Evolutionary conservation across 2,113 vertebrate species (phyloP), one percentile per base, ranked within the genome.

Genomic region (Chionodraco myersi): DNA sequence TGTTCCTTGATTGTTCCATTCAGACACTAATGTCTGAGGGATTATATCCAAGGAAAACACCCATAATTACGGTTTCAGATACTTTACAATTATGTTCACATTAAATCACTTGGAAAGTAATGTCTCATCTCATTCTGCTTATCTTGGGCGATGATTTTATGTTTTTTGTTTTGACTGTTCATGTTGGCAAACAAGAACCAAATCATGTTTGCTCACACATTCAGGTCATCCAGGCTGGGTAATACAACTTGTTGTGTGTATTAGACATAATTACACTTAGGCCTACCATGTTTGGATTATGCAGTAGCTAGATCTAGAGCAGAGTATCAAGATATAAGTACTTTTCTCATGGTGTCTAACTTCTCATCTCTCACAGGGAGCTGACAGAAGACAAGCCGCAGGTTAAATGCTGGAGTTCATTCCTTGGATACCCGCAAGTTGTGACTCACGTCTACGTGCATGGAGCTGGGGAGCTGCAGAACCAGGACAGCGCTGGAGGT

Each of bases 371-470:
- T 79, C 14, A 45, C 89, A 99, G 98, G 88, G 97, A 99, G 86
- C 90, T 99, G 89, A 94, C 86, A 1, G 68, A 89, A 64, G 95
- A 98, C 65, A 97, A 96, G 73, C 98, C 97, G 18, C 71, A 79
- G 69, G 80, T 95, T 65, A 93, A 80, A 0, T 98, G 96, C 85
- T 97, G 96, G 95, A 97, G 88, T 86, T 86, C 96, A 10, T 92
- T 98, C 44, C 75, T 92, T 5, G 97, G 98, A 56, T 97, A 98
- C 75, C 96, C 97, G 3, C 93, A 94, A 68, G 92, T 83, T 45
- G 95, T 98, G 71, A 96, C 94, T 34, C 97, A 98, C 45, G 83
- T 99, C 74, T 96, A 95, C 10, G 71, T 99, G 63, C 93, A 95
- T 0, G 92, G 87, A 21, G 96, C 95, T 6, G 95, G 96, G 56